Base-by-base conservation (phyloP, 2,888 invertebrate species). In the Ennomos fuscantarius region DNA sequence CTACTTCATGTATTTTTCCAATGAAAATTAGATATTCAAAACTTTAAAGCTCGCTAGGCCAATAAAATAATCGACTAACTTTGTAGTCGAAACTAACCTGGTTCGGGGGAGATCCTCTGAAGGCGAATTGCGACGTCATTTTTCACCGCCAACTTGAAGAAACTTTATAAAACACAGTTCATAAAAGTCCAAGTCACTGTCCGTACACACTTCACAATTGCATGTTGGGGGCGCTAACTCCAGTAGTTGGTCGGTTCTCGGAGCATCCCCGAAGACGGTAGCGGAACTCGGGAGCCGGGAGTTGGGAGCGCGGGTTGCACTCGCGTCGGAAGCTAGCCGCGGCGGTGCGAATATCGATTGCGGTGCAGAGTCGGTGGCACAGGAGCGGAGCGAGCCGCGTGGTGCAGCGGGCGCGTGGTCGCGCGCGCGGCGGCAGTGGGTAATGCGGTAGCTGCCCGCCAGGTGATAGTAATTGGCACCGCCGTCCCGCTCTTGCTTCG, bases 371-470 rank as follows among this genome's bases (percentile, higher is more conserved):
- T 81, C 81, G 77, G 80, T 81, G 85, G 76, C 84, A 83, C 82
- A 79, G 77, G 79, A 82, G 79, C 79, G 79, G 83, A 81, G 79
- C 80, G 74, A 69, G 81, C 84, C 81, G 84, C 84, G 88, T 87
- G 92, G 86, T 87, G 92, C 92, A 92, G 91, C 88, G 84, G 84
- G 86, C 92, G 91, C 93, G 93, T 92, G 89, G 92, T 92, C 92
- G 93, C 92, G 92, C 93, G 92, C 92, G 90, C 90, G 91, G 89
- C 91, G 89, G 87, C 89, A 88, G 89, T 88, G 92, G 92, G 89
- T 92, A 93, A 93, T 93, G 93, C 93, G 93, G 93, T 94, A 93
- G 93, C 93, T 91, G 93, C 87, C 87, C 90, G 92, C 92, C 92
- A 91, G 90, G 92, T 93, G 93, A 93, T 92, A 93, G 93, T 93